Conservation (phyloP, 2,797 vertebrate genomes). For the Aplochiton taeniatus region DNA sequence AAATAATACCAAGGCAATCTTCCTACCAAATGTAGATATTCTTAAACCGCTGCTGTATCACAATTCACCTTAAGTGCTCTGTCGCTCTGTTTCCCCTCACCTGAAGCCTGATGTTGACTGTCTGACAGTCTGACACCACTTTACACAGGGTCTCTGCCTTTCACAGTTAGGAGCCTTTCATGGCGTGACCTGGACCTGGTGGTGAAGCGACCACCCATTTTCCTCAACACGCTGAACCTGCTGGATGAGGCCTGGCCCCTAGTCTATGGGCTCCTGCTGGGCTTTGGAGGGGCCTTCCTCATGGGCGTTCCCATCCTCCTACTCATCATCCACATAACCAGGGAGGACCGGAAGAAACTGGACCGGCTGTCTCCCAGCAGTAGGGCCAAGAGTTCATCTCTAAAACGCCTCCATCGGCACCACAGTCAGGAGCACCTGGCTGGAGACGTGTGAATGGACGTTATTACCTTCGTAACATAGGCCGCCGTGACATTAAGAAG, state of each 20-base stretch:
- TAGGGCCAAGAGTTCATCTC: not conserved
- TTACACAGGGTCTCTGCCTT: no score
- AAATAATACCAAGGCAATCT: no score
- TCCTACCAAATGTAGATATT: no score
- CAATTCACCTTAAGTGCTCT: no score
- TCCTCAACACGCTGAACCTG: slow-evolving; percentile 63
- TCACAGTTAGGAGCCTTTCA: slow-evolving; percentile 59
- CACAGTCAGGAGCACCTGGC: not conserved
- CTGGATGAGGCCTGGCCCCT: slow-evolving; percentile 69
- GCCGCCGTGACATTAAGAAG: no score
- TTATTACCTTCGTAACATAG: no score
- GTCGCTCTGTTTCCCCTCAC: no score
- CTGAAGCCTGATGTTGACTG: not conserved
- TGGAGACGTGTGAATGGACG: slow-evolving; percentile 1
- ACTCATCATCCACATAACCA: slow-evolving; percentile 32
- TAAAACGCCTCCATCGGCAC: not conserved
- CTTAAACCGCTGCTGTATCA: no score
- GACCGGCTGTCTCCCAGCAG: not conserved
- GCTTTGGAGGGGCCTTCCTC: slow-evolving; percentile 66
- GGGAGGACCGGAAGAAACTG: not conserved
- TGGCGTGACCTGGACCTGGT: slow-evolving; percentile 72
- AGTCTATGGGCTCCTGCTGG: slow-evolving; percentile 73
- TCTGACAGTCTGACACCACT: not conserved
- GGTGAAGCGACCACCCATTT: slow-evolving; percentile 60
- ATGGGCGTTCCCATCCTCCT: slow-evolving; percentile 30